Conservation (phyloP, 64 coral and sea anemone species). For the Stichodactyla mertensii region DNA sequence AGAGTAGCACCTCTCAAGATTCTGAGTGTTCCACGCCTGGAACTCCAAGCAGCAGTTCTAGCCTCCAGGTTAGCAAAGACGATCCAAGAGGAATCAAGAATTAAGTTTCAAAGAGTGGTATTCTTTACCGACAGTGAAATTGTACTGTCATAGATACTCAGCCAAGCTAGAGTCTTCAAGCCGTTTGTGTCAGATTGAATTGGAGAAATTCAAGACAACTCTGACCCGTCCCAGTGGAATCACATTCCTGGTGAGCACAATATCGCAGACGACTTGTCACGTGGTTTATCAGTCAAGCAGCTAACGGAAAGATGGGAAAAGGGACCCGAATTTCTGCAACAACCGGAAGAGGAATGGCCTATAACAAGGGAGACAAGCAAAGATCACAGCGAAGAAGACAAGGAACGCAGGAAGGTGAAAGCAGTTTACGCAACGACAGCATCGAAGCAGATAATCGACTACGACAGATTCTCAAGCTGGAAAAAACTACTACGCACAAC, state of each 20-base stretch:
- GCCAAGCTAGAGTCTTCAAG: conserved; percentile 21
- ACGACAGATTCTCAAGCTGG: too few relatives aligned
- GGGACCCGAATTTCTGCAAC: conserved; percentile 23
- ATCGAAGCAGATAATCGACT: too few relatives aligned
- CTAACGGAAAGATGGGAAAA: conserved; percentile 32
- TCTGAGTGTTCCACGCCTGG: conserved; percentile 33
- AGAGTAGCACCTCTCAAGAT: conserved; percentile 47
- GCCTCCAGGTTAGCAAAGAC: conserved; percentile 5
- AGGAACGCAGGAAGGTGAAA: background rate
- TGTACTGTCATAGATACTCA: conserved; percentile 21
- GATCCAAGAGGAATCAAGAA: conserved; percentile 33
- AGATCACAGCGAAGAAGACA: background rate
- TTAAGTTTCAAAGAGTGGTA: conserved; percentile 16
- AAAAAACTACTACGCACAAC: too few relatives aligned
- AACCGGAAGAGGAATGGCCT: conserved; percentile 31
- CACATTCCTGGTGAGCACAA: conserved; percentile 33
- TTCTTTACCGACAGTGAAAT: conserved; percentile 37
- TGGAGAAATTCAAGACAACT: conserved; percentile 33
- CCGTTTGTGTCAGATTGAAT: conserved; percentile 28
- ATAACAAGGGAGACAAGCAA: background rate
- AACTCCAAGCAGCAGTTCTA: conserved; percentile 40
- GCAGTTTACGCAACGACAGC: background rate
- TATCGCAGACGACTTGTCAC: conserved; percentile 35
- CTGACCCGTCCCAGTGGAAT: conserved; percentile 26
- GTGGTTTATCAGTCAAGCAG: conserved; percentile 24